Evolutionary conservation across 2,113 vertebrate species (phyloP), one percentile per base, ranked within the genome.

Genomic region (Rhabdornis inornatus): DNA sequence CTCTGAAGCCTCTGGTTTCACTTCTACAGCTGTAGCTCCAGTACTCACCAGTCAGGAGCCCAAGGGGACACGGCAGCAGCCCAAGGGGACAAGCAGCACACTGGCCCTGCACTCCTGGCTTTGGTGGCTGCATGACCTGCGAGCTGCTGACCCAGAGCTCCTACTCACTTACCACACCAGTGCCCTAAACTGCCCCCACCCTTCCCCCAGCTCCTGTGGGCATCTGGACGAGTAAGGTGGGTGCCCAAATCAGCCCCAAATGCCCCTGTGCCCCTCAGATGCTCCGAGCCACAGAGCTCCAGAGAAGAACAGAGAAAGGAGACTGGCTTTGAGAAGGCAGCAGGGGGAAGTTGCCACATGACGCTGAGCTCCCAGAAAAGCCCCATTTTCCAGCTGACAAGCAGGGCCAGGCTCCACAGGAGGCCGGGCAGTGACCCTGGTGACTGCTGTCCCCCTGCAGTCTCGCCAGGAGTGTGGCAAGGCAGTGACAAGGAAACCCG

Each of bases 21-120:
- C 10, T 55, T 31, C 47, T 17, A 40, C 18, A 45, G 61, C 75
- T 50, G 42, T 20, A 45, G 33, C 21, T 27, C 44, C 65, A 35
- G 37, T 21, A 66, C 42, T 56, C 5, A 1, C 22, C 89, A 18
- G 27, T 27, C 35, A 50, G 66, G 10, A 90, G 42, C 53, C 42
- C 35, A 44, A 20, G 0, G 1, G 15, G 7, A 15, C n/a, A 9
- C 0, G 1, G 59, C 44, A 89, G 57, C 52, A 40, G 57, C 1
- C 28, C 50, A 11, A 37, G 17, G 47, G 39, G 9, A 31, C 31
- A 15, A 1, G 61, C 42, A 85, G 56, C 65, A 47, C 7, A 1
- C 42, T 28, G 56, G 3, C 40, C 56, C 40, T 42, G 35, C 30
- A 17, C 7, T 0, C 1, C 20, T 7, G 35, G 28, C 18, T 72